Base-by-base conservation (phyloP, 1,140 invertebrate species). In the Sycophila sp. region DNA sequence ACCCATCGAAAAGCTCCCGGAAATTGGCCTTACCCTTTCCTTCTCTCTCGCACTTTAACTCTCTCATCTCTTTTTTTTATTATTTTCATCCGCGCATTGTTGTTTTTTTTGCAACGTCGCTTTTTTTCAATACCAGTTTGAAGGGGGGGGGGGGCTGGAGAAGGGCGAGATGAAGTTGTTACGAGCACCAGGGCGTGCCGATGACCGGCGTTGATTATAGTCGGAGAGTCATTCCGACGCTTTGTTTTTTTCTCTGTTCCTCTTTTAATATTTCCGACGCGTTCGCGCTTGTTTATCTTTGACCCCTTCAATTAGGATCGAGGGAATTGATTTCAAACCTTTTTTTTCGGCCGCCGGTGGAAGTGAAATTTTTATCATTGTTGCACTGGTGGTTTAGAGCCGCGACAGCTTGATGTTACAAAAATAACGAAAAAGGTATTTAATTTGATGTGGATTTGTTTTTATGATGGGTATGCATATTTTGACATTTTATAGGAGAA, bases 151-250 rank as follows among this genome's bases (percentile, higher is more conserved):
- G n/a, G n/a, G n/a, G n/a, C n/a, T n/a, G n/a, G n/a, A n/a, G n/a
- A n/a, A n/a, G 22, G 32, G 45, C 24, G 47, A 51, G 30, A 71
- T 58, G 53, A 45, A 58, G 55, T 58, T 58, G 53, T 67, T 67
- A 56, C 22, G 19, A 19, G 15, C 13, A 58, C 22, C 10, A 34
- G 19, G 28, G 32, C 40, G 24, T 49, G 47, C n/a, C 59, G 40
- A 42, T 42, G 6, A 19, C 17, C 10, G 17, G 59, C 51, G 59
- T 73, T 49, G 65, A 69, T 60, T 70, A 66, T 19, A 30, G 15
- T n/a, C 45, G 13, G 26, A 64, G 47, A 65, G 34, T 45, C 36
- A 30, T 19, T 28, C 40, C 8, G 6, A 15, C 28, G 15, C 11
- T 63, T 15, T 49, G 22, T 34, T 10, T 32, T 3, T 32, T 1